Evolutionary conservation across 92 coral and sea anemone genomes (phyloP).

Genomic region (Bergia sp.): DNA sequence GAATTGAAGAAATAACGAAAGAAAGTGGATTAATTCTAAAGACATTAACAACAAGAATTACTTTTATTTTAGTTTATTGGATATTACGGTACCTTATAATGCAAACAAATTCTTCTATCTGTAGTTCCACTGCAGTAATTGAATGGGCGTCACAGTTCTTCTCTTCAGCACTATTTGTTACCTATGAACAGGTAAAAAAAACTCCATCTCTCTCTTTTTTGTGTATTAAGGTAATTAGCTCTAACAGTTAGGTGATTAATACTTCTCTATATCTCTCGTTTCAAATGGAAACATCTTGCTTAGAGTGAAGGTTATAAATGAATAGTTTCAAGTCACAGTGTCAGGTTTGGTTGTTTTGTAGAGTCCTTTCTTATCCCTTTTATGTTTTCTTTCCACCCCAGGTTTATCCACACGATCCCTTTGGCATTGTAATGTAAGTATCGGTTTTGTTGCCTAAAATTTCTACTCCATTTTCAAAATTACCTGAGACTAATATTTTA

Average conservation of each 20-base stretch:
- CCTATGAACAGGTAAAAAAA: constrained; percentile 76
- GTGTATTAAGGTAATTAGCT: background rate
- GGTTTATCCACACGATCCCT: constrained; percentile 80
- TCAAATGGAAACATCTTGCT: background rate
- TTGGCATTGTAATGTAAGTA: constrained; percentile 85
- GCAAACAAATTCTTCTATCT: background rate
- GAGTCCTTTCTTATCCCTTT: background rate
- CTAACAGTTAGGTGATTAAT: background rate
- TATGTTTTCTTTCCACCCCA: constrained; percentile 8
- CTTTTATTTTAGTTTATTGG: too few species aligned
- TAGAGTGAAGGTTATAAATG: background rate
- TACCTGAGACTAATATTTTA: too few species aligned
- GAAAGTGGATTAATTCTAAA: too few species aligned
- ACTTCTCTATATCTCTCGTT: background rate
- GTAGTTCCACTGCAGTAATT: constrained; percentile 73
- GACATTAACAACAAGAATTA: too few species aligned
- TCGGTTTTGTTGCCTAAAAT: too few species aligned
- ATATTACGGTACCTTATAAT: background rate
- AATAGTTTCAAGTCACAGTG: background rate
- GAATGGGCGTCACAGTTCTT: constrained; percentile 73
- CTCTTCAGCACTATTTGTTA: constrained; percentile 71
- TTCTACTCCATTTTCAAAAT: too few species aligned
- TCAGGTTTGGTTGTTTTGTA: background rate
- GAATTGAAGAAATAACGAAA: too few species aligned
- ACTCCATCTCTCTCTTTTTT: background rate